phyloP scores from a whole-genome alignment of 2,888 invertebrate species.

The Plebejus anna region DNA sequence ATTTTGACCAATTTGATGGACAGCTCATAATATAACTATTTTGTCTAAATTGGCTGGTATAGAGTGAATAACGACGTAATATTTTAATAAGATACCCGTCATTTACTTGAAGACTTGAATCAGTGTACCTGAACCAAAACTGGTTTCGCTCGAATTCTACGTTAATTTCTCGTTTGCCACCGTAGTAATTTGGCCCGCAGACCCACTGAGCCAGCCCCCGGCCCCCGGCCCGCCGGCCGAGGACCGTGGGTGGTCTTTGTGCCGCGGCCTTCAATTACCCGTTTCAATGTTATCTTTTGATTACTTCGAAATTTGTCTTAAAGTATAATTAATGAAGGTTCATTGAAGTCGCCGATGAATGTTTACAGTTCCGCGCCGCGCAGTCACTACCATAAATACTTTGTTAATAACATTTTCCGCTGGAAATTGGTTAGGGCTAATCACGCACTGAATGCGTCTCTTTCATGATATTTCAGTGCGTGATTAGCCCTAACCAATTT shows the following conservation, averaged over 20 bases:
- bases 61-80: no score
- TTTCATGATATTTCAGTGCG: no score
- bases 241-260: constrained; percentile 4
- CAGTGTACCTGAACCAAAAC: no score
- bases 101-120: no score
- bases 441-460: no score
- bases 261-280: not conserved
- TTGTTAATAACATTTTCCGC: not conserved
- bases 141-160: not conserved
- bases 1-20: no score
- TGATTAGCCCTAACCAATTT: no score
- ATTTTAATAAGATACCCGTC: no score
- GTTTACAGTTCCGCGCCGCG: not conserved
- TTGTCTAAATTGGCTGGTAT: no score
- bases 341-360: not conserved
- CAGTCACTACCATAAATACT: not conserved
- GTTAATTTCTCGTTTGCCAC: not conserved
- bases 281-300: constrained; percentile 17
- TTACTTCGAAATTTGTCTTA: constrained; percentile 10
- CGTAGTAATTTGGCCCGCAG: not conserved
- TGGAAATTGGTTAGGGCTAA: no score
- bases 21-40: no score
- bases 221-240: not conserved
- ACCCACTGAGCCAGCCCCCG: not conserved
- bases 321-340: not conserved